Base-by-base conservation (phyloP, 2,113 vertebrate species). In the Trachemys scripta region DNA sequence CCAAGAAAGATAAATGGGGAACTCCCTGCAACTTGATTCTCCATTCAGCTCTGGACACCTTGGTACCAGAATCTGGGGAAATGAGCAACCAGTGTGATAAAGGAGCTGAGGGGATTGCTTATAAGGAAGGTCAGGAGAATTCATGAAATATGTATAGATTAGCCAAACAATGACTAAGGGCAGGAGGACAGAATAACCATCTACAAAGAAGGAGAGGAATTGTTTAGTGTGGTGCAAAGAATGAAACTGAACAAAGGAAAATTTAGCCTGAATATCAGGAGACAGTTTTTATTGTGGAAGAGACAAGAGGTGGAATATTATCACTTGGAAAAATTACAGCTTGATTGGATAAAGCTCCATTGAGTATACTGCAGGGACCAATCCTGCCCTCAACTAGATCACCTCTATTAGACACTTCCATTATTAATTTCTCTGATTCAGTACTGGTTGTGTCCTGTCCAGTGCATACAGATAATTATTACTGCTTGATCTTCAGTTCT, bases 171-270 rank as follows among this genome's bases (percentile, higher is more conserved):
- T 56, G 88, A 80, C 91, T 91, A 47, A 90, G 90, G 62, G 59
- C 54, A 51, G 81, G 89, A 76, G 24, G 78, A 79, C 95, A 84
- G 93, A 95, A 89, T 29, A 94, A 78, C 92, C 89, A 57, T 85
- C 92, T 76, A 59, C 85, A 6, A 84, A 1, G 56, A 84, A 82
- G 84, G 72, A 81, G 89, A 83, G 78, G 59, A 86, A 80, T 14
- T 1, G 17, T 75, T 72, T 29, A 54, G 5, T 2, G 47, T 87
- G 93, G 76, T 92, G 80, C 80, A 2, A 29, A 69, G 91, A 50
- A 22, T 29, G 91, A 87, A 86, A 2, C 42, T 54, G 85, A 86
- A 81, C 76, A 35, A 45, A 78, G 76, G 20, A 57, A 62, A n/a
- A 1, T 57, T 5, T 82, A 31, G n/a, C 51, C 7, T 78, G 90